phyloP scores from a whole-genome alignment of 2,888 invertebrate genomes.

The Zele albiditarsus region DNA sequence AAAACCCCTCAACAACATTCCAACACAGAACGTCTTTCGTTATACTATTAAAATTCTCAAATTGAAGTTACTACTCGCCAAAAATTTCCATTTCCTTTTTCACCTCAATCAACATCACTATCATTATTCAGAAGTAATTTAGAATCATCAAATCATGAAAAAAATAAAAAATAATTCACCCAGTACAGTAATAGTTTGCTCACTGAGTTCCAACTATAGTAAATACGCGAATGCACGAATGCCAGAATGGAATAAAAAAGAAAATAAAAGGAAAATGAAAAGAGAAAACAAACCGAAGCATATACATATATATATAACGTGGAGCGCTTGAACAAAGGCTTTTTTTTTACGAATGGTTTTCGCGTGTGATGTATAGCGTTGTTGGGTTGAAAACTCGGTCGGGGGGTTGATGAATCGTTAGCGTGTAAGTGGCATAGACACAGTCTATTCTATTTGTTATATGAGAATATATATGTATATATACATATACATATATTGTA shows the following conservation, averaged over 20 bases:
- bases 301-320: too few species aligned
- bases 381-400: background rate
- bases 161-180: background rate
- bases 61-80: too few species aligned
- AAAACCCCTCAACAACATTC: too few species aligned
- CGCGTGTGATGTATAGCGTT: background rate
- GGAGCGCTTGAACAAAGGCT: background rate
- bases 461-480: background rate
- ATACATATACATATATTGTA: background rate
- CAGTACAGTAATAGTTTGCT: background rate
- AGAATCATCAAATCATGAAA: background rate
- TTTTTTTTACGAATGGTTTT: constrained; percentile 1
- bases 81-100: background rate
- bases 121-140: background rate
- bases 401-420: constrained; percentile 29
- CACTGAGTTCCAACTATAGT: background rate
- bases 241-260: background rate
- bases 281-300: background rate
- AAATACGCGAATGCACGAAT: background rate
- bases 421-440: constrained; percentile 23
- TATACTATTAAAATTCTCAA: too few species aligned
- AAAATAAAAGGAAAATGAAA: background rate
- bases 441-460: background rate
- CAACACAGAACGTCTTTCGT: too few species aligned
- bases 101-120: background rate